These are phyloP conservation scores for Dicrurus megarhynchus DNA, from an alignment of 2,113 vertebrate species.

Conservation along the genomic window DNA sequence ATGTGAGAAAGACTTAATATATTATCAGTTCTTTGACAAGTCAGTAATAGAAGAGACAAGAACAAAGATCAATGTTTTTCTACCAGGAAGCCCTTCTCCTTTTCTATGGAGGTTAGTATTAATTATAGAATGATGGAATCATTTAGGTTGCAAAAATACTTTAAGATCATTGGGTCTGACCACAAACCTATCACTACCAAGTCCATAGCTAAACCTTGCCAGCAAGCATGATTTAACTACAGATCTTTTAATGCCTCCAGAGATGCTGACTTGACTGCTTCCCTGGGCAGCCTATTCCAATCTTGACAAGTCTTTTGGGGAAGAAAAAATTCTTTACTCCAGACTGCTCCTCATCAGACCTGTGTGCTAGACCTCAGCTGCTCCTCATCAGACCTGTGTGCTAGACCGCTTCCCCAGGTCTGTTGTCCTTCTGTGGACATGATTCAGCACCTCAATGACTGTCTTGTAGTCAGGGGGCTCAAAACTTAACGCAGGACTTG, in stretches of 20 bases:
- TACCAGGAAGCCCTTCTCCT: background rate
- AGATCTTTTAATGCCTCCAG: background rate
- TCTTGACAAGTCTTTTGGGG: background rate
- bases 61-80: background rate
- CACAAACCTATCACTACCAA: background rate
- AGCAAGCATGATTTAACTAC: accelerated
- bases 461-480: background rate
- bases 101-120: background rate
- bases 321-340: background rate
- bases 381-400: background rate
- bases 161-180: accelerated
- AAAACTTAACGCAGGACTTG: background rate
- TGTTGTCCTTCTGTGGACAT: accelerated
- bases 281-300: background rate
- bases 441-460: background rate
- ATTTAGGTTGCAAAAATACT: background rate
- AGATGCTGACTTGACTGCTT: background rate
- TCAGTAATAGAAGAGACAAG: background rate
- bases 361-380: background rate
- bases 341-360: background rate
- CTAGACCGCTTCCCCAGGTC: background rate
- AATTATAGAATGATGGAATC: background rate
- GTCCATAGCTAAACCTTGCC: background rate
- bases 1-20: background rate
- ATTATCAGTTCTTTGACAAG: background rate